Evolutionary conservation across 1,140 invertebrate genomes (phyloP), one percentile per base, ranked within the genome.

Genomic region (Achatina immaculata): DNA sequence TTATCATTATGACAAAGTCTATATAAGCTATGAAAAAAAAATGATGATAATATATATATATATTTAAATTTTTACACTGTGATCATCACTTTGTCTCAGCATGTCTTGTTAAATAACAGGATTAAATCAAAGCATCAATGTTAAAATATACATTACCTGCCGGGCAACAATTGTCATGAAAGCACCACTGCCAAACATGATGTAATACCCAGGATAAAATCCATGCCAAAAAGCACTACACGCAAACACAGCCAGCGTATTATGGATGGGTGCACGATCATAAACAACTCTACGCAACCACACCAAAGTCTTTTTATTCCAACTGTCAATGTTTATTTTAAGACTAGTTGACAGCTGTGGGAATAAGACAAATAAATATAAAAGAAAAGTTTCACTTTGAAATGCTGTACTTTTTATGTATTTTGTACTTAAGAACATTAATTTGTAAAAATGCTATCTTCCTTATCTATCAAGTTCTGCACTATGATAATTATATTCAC

Each of bases 121-220:
- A n/a, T n/a, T n/a, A n/a, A n/a, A n/a, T n/a, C n/a, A n/a, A n/a
- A n/a, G n/a, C n/a, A n/a, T n/a, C n/a, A n/a, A n/a, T n/a, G n/a
- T n/a, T n/a, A n/a, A n/a, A n/a, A n/a, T n/a, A n/a, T n/a, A n/a
- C n/a, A n/a, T 43, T 69, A 69, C 68, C 82, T 83, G 58, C 93
- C 97, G 94, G 40, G 96, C 94, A 31, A 95, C 95, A 73, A 95
- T 92, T 2, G 97, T 98, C 87, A 97, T 95, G 1, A 99, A 85
- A 0, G 96, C 96, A 21, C 95, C 97, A 40, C 94, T 95, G 40
- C 96, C 93, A 91, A 99, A 99, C 0, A 97, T 98, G 51, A 99
- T 89, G 90, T 99, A 99, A 92, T 99, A 99, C 21, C 98, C 97
- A 9, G 97, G 97, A 92, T 98, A 97, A 90, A 98, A 98, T 78